Evolutionary conservation across 2,113 vertebrate species (phyloP).

Genomic region (Antechinus stuartii): DNA sequence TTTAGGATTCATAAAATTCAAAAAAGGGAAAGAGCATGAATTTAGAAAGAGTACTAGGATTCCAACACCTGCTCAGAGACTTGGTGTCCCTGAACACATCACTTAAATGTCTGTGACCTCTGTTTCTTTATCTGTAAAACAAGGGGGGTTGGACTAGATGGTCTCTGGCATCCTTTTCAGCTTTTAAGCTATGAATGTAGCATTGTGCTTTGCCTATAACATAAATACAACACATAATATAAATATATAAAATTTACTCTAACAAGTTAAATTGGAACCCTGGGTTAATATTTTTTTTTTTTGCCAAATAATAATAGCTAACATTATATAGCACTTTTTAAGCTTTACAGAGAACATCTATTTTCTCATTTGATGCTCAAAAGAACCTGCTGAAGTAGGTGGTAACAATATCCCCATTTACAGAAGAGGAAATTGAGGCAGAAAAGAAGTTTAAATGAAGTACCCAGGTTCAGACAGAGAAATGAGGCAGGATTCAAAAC

Average conservation of each 20-base stretch:
- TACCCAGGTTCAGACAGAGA: not conserved
- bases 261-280: slow-evolving; percentile 9
- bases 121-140: not conserved
- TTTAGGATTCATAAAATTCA: not conserved
- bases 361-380: not conserved
- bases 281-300: not conserved
- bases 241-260: not conserved
- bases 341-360: not conserved
- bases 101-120: not conserved
- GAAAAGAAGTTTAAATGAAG: not conserved
- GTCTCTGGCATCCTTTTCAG: not conserved
- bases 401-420: not conserved
- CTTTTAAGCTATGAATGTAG: not conserved
- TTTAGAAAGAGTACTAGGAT: not conserved
- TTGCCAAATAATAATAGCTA: not conserved
- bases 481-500: not conserved
- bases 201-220: not conserved
- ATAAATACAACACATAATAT: not conserved
- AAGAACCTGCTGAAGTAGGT: not conserved
- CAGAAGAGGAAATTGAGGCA: not conserved
- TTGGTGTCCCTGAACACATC: not conserved
- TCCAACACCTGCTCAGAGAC: not conserved
- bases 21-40: not conserved
- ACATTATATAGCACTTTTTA: not conserved
- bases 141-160: not conserved